Percentiles rank a stretch among this genome's conserved stretches.
These are phyloP conservation scores for Seladonia tumulorum DNA, from an alignment of 2,888 invertebrate species.

Conservation along the genomic window DNA sequence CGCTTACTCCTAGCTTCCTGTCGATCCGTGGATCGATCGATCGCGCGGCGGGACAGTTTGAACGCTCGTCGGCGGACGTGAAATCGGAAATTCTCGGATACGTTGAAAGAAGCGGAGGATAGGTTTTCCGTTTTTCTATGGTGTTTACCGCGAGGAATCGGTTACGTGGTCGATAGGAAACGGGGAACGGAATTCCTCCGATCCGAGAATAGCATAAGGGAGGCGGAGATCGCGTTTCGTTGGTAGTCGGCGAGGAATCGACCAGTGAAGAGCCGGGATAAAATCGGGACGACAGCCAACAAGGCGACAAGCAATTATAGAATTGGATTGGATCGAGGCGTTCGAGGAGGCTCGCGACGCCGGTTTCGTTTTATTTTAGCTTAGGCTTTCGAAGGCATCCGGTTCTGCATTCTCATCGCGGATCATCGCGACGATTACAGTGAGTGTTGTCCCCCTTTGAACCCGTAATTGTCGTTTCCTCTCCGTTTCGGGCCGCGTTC, in stretches of 20 bases:
- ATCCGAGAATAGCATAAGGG: constrained; percentile 81
- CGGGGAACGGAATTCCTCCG: constrained; percentile 77
- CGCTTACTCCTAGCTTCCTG: not conserved
- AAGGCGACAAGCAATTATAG: constrained; percentile 82
- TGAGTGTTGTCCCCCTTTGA: constrained; percentile 72
- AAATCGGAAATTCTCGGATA: constrained; percentile 5
- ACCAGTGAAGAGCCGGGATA: constrained; percentile 74
- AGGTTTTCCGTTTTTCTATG: constrained; percentile 23
- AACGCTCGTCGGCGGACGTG: constrained; percentile 24
- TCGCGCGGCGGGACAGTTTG: constrained; percentile 54
- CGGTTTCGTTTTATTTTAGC: constrained; percentile 83
- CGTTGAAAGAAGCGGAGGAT: not conserved
- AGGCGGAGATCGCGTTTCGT: constrained; percentile 84
- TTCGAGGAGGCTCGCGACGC: constrained; percentile 77
- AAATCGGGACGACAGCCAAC: constrained; percentile 83
- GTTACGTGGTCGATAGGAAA: constrained; percentile 76
- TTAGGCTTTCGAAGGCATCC: constrained; percentile 82
- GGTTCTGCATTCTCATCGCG: constrained; percentile 81
- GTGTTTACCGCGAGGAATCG: constrained; percentile 72
- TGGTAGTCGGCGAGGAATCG: constrained; percentile 74
- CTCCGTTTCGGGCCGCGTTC: constrained; percentile 25
- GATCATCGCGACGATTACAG: constrained; percentile 75
- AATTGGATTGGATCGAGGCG: constrained; percentile 81
- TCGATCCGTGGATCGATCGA: constrained; percentile 43
- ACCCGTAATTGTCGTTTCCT: constrained; percentile 23